Evolutionary conservation across 2,888 invertebrate species (phyloP).

Genomic region (Pachydiplax longipennis): DNA sequence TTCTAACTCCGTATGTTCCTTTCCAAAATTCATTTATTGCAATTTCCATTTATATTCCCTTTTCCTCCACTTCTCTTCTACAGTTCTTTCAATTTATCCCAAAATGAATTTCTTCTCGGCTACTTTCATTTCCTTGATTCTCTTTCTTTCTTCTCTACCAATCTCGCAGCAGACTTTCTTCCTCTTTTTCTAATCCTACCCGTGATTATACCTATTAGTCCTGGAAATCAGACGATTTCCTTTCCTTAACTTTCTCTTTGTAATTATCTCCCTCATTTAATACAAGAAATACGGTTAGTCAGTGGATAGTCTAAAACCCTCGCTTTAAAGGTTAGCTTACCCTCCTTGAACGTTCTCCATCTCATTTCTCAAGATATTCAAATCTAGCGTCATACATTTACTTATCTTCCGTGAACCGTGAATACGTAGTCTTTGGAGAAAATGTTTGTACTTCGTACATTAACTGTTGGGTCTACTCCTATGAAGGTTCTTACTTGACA

Average conservation of each 20-base stretch:
- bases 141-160: background rate
- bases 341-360: too few species aligned
- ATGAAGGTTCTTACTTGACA: too few species aligned
- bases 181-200: background rate
- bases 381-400: too few species aligned
- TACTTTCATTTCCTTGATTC: background rate
- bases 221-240: background rate
- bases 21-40: background rate
- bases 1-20: background rate
- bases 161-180: too few species aligned
- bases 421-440: too few species aligned
- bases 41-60: background rate
- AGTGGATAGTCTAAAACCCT: background rate
- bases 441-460: too few species aligned
- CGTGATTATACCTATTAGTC: background rate
- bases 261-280: background rate
- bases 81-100: background rate
- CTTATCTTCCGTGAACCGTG: too few species aligned
- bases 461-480: too few species aligned
- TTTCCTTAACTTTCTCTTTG: background rate
- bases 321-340: too few species aligned
- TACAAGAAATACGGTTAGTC: background rate
- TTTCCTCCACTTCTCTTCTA: background rate
- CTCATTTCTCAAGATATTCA: too few species aligned
- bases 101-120: background rate